Percentiles rank a stretch among this genome's conserved stretches.
Evolutionary conservation across 1,140 invertebrate genomes (phyloP).

Genomic region (Heliconius congener): DNA sequence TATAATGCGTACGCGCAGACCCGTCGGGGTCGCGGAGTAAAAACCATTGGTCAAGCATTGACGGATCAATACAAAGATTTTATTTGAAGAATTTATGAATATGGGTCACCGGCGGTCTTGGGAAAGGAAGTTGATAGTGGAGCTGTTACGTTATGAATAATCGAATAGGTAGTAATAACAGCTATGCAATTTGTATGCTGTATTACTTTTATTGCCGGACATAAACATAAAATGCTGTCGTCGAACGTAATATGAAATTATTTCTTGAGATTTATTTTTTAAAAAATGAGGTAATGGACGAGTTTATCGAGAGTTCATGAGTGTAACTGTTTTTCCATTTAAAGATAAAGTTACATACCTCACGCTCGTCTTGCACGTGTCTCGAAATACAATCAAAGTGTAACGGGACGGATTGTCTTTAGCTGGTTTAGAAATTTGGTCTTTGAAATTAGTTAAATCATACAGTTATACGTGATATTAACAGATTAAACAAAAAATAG

Average conservation of each 20-base stretch:
- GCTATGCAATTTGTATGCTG: conserved; percentile 31
- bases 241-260: background rate
- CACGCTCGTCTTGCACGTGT: conserved; percentile 32
- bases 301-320: background rate
- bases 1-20: conserved; percentile 50
- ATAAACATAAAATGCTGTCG: conserved; percentile 18
- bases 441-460: background rate
- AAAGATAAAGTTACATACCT: conserved; percentile 16
- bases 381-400: conserved; percentile 31
- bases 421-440: background rate
- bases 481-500: background rate
- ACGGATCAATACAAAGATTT: conserved; percentile 63
- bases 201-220: conserved; percentile 26
- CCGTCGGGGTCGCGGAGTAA: conserved; percentile 62
- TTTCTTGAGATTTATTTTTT: background rate
- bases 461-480: background rate
- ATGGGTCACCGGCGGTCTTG: conserved; percentile 72
- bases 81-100: conserved; percentile 61
- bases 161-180: conserved; percentile 26
- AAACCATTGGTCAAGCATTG: conserved; percentile 75
- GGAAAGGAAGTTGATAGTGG: conserved; percentile 66
- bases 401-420: conserved; percentile 32
- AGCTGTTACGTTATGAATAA: conserved; percentile 32
- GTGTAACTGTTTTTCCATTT: conserved; percentile 14
- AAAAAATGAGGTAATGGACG: background rate